These are phyloP conservation scores for Merodon equestris DNA, from an alignment of 2,888 invertebrate genomes.

Conservation along the genomic window DNA sequence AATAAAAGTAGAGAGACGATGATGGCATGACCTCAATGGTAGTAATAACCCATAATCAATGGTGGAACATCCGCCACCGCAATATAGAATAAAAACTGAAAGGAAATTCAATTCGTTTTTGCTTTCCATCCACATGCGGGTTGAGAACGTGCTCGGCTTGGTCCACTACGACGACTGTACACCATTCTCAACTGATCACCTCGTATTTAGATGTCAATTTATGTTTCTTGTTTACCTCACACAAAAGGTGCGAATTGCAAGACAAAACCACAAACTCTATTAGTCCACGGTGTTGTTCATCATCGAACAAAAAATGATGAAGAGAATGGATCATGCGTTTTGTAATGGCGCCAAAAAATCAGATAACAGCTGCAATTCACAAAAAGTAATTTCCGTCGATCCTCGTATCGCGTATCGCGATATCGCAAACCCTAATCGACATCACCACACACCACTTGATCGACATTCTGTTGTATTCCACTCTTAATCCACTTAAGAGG, in stretches of 20 bases:
- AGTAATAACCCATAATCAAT: constrained; percentile 67
- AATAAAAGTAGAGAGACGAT: constrained; percentile 51
- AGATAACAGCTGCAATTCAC: constrained; percentile 69
- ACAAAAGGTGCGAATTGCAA: constrained; percentile 59
- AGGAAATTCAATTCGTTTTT: constrained; percentile 30
- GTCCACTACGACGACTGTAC: too few relatives aligned
- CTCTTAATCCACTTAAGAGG: constrained; percentile 57
- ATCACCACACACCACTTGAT: constrained; percentile 30
- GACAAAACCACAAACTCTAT: constrained; percentile 39
- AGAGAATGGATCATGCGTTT: constrained; percentile 25
- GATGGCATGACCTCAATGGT: constrained; percentile 67
- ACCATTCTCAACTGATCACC: constrained; percentile 20
- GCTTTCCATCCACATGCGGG: constrained; percentile 13
- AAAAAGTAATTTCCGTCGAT: constrained; percentile 68
- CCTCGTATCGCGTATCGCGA: too few relatives aligned
- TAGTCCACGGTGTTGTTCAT: constrained; percentile 25
- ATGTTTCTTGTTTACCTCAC: constrained; percentile 28
- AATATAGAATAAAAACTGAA: constrained; percentile 53
- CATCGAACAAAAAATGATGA: constrained; percentile 6
- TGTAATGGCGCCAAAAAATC: constrained; percentile 68
- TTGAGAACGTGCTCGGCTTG: not conserved
- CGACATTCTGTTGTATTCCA: constrained; percentile 16
- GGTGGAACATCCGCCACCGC: constrained; percentile 69
- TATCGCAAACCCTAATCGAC: constrained; percentile 54
- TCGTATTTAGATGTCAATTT: constrained; percentile 68